Evolutionary conservation across 2,113 vertebrate species (phyloP).

Genomic region (Scartelaos histophorus): DNA sequence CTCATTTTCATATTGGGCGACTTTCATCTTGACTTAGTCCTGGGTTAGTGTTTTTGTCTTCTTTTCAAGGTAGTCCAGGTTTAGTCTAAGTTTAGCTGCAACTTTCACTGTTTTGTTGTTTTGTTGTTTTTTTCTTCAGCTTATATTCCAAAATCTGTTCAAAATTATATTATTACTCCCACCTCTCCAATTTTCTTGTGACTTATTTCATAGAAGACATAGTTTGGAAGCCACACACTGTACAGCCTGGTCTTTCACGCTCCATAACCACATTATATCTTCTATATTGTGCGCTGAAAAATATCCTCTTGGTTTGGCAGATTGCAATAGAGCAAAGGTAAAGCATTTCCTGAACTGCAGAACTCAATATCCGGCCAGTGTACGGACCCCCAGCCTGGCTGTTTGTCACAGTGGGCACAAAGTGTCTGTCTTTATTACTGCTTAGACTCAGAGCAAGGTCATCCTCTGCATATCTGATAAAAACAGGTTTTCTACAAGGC

Average conservation of each 20-base stretch:
- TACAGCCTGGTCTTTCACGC: not conserved
- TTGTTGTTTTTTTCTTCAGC: not conserved
- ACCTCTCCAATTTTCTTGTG: not conserved
- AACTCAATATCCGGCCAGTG: conserved; percentile 38
- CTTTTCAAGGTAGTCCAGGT: no score
- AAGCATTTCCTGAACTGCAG: conserved; percentile 23
- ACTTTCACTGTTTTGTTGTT: not conserved
- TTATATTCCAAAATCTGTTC: not conserved
- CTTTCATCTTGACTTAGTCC: not conserved
- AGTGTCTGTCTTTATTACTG: conserved; percentile 18
- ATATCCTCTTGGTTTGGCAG: conserved; percentile 4
- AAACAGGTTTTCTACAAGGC: conserved; percentile 4
- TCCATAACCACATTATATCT: not conserved
- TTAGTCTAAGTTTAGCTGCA: not conserved
- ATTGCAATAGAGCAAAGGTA: not conserved
- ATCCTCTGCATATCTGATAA: conserved; percentile 15
- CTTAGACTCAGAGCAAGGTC: conserved; percentile 27
- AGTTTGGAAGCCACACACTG: not conserved
- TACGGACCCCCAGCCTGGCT: conserved; percentile 1
- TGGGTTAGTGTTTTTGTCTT: no score
- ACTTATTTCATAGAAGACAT: not conserved
- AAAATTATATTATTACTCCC: not conserved
- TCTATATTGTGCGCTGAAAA: not conserved
- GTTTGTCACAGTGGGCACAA: conserved; percentile 4
- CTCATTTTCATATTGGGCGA: not conserved